Evolutionary conservation across 2,113 vertebrate genomes (phyloP).

Genomic region (Brachypodius melanocephalos): DNA sequence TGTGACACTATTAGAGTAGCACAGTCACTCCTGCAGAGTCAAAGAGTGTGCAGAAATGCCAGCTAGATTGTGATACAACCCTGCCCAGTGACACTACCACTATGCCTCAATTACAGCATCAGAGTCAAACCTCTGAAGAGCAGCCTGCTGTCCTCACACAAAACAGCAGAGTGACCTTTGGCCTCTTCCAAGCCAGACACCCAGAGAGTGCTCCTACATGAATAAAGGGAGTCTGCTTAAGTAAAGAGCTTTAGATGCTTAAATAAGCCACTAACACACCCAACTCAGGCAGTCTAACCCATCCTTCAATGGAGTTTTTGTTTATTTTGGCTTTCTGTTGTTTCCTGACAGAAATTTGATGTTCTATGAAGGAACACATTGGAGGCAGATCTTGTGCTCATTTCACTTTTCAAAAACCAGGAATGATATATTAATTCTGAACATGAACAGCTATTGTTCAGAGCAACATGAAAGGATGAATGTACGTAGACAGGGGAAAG

Average conservation of each 20-base stretch:
- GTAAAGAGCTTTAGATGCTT: not conserved
- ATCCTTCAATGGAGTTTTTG: not conserved
- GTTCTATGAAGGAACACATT: not conserved
- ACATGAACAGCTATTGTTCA: not conserved
- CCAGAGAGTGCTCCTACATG: not conserved
- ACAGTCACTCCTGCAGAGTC: not conserved
- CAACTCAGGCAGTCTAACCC: not conserved
- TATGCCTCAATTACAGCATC: not conserved
- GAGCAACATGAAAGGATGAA: not conserved
- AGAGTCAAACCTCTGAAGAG: not conserved
- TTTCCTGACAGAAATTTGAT: not conserved
- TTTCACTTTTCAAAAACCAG: not conserved
- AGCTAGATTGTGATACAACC: not conserved
- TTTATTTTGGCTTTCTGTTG: not conserved
- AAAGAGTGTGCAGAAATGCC: not conserved
- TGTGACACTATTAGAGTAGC: fast-evolving
- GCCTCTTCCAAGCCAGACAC: not conserved
- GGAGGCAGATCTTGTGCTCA: not conserved
- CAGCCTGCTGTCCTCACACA: not conserved
- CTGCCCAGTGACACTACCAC: not conserved
- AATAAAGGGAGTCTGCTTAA: not conserved
- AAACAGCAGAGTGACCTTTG: not conserved
- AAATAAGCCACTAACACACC: not conserved
- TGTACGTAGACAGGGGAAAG: not conserved
- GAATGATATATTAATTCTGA: not conserved